Evolutionary conservation across 2,113 vertebrate genomes (phyloP), one percentile per base, ranked within the genome.

Genomic region (Semnornis frantzii): DNA sequence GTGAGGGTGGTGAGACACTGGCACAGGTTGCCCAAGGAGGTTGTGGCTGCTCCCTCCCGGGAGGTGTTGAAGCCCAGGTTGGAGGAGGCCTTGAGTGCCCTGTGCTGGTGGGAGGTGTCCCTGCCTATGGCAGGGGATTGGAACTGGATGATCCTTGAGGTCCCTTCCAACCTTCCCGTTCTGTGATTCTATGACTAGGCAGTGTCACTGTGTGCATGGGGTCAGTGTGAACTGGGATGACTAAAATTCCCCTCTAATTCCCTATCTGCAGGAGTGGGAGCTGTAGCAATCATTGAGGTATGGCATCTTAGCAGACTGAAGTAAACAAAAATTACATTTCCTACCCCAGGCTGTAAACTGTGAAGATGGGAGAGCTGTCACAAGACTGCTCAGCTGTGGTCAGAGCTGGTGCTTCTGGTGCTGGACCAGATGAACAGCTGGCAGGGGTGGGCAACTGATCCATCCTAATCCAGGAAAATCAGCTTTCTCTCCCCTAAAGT

Each of bases 161-260:
- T 39, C 37, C 37, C 37, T 10, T 39, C 37, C 37, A 39, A 39
- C 37, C 37, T 39, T 39, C 8, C 37, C 37, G 11, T 39, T 39
- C 37, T 39, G 11, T 39, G 37, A 39, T 39, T 39, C 37, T 39
- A 39, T 39, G 37, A 21, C 42, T 1, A 4, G 63, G 20, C 4
- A 23, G 24, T 10, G 21, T 20, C 16, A 5, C 21, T 28, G 60
- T 27, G 18, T 37, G 21, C 0, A 0, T 28, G 31, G 15, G 13
- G 28, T 25, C 48, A 54, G n/a, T 72, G 39, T 24, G 50, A 70
- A 46, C 15, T 28, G 50, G 24, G 37, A 37, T 42, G 73, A 16
- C 34, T 39, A 63, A 87, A 72, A 80, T 37, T 16, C n/a, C 39
- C 10, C 17, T 28, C 48, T 27, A 37, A 2, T 10, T 85, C 33